phyloP scores from a whole-genome alignment of 2,888 invertebrate species.

The Autographa pulchrina region DNA sequence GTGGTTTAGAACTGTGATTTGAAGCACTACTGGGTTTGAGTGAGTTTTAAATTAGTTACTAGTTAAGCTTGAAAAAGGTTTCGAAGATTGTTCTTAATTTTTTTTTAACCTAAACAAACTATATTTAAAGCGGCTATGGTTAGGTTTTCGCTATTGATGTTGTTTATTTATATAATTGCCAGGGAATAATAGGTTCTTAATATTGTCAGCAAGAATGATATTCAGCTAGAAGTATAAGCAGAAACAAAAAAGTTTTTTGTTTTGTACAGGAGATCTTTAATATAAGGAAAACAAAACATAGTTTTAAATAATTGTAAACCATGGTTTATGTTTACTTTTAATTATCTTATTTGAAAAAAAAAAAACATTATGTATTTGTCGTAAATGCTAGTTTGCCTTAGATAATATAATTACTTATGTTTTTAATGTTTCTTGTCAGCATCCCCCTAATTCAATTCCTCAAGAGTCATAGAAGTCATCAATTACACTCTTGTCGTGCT shows the following conservation, averaged over 20 bases:
- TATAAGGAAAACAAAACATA: no score
- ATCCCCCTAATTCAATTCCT: no score
- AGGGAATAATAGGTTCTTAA: no score
- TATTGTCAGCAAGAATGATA: no score
- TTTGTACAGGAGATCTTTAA: no score
- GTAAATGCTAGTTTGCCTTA: no score
- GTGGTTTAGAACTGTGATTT: conserved; percentile 71
- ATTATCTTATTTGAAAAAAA: no score
- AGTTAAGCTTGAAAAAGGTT: conserved; percentile 37
- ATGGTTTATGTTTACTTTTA: not conserved
- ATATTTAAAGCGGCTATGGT: no score
- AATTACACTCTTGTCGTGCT: conserved; percentile 7
- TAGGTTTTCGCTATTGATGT: not conserved
- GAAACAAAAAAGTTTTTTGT: no score
- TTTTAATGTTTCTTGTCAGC: no score
- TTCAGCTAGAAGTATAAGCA: no score
- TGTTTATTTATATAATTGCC: not conserved
- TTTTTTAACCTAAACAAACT: not conserved
- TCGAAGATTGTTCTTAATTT: conserved; percentile 2
- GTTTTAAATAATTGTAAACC: not conserved
- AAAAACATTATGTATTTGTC: no score
- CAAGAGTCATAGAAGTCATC: not conserved
- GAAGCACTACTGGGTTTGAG: conserved; percentile 75
- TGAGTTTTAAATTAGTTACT: conserved; percentile 55
- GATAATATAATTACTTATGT: not conserved